Evolutionary conservation across 2,797 vertebrate species (phyloP).

Genomic region (Schizopygopsis pylzovi): DNA sequence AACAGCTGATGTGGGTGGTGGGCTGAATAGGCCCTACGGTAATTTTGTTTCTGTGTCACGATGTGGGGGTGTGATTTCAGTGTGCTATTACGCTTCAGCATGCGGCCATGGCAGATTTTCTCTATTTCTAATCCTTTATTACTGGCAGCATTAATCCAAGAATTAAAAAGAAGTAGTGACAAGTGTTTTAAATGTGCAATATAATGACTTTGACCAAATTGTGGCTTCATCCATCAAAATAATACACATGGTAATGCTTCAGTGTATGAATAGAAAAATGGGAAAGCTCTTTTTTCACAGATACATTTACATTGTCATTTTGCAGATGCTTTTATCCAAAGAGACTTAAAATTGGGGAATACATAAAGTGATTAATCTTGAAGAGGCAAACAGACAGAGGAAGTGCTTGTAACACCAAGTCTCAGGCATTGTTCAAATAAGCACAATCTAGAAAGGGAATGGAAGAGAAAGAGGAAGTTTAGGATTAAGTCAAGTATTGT

Average conservation of each 20-base stretch:
- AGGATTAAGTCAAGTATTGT: too few relatives aligned
- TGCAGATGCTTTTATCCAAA: too few relatives aligned
- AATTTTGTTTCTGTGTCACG: slow-evolving; percentile 57
- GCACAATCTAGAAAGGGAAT: too few relatives aligned
- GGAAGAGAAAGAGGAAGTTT: too few relatives aligned
- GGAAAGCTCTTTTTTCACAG: neutral
- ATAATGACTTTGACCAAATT: slow-evolving; percentile 5
- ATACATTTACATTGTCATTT: too few relatives aligned
- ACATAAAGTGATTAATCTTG: too few relatives aligned
- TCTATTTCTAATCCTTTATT: slow-evolving; percentile 58
- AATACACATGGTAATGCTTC: too few relatives aligned
- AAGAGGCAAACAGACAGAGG: too few relatives aligned
- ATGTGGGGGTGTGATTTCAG: slow-evolving; percentile 42
- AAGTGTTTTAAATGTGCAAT: slow-evolving; percentile 19
- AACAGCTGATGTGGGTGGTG: slow-evolving; percentile 52
- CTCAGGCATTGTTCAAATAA: too few relatives aligned
- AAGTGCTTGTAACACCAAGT: too few relatives aligned
- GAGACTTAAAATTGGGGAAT: too few relatives aligned
- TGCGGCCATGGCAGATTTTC: slow-evolving; percentile 45
- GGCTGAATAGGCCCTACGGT: slow-evolving; percentile 37
- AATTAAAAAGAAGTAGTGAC: slow-evolving; percentile 1
- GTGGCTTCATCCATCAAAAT: neutral
- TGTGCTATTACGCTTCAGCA: slow-evolving; percentile 29
- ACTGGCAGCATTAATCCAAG: neutral
- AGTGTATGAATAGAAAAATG: neutral